Conservation (phyloP, 2,113 vertebrate species). For the Syngnathus typhle region DNA sequence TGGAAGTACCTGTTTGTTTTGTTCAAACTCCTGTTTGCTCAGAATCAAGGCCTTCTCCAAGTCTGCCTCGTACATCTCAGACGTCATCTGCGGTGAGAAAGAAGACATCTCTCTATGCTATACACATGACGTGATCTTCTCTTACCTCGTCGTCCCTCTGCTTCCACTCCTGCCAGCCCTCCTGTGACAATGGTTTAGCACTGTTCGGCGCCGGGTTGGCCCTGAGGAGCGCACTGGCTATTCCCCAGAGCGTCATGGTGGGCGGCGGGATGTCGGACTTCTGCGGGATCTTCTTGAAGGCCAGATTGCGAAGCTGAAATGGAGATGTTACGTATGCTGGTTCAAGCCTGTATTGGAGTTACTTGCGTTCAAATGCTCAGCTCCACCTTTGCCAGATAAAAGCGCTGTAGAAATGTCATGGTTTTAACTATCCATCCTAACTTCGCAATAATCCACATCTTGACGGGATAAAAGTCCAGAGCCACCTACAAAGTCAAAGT, state of each 20-base stretch:
- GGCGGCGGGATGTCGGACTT: constrained; percentile 71
- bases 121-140: background rate
- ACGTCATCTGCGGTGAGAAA: constrained; percentile 74
- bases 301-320: constrained; percentile 83
- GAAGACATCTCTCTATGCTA: background rate
- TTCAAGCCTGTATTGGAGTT: background rate
- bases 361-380: background rate
- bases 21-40: constrained; percentile 88
- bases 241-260: constrained; percentile 55
- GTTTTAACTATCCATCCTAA: too few relatives aligned
- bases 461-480: too few relatives aligned
- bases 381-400: too few relatives aligned
- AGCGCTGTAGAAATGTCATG: too few relatives aligned
- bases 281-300: constrained; percentile 92
- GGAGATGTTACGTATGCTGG: constrained; percentile 2
- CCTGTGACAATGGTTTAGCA: constrained; percentile 52
- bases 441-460: too few relatives aligned
- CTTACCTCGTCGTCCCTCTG: constrained; percentile 88
- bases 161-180: constrained; percentile 90
- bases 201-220: constrained; percentile 54
- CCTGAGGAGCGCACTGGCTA: constrained; percentile 74
- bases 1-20: constrained; percentile 79
- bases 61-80: constrained; percentile 92
- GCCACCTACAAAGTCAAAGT: too few relatives aligned
- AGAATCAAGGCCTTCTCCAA: constrained; percentile 91